Conservation (phyloP, 2,797 vertebrate genomes). For the Channallabes apus region DNA sequence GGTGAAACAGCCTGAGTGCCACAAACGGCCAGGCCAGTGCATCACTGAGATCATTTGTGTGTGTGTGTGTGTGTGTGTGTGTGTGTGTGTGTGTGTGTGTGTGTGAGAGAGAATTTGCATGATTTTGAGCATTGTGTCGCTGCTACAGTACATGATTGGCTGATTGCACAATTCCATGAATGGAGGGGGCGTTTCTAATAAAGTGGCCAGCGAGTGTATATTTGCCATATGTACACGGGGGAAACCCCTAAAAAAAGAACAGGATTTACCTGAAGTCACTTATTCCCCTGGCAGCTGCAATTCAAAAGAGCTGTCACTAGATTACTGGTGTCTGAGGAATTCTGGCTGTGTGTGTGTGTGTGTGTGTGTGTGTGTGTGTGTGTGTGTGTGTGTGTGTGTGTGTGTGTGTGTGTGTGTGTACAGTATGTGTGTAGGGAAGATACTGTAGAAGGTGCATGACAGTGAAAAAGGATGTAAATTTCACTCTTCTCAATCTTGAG, state of each 20-base stretch:
- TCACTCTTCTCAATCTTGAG: background rate
- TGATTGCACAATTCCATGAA: background rate
- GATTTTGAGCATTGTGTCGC: background rate
- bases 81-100: no score
- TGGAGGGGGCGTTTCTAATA: background rate
- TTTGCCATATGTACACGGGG: background rate
- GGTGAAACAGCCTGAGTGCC: background rate
- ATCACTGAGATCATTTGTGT: background rate
- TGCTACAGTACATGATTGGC: background rate
- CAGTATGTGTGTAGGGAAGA: conserved; percentile 49
- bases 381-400: no score
- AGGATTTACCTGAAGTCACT: conserved; percentile 10
- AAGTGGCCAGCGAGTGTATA: background rate
- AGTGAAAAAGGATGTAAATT: background rate
- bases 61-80: no score
- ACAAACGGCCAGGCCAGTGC: background rate
- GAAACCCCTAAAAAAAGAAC: background rate
- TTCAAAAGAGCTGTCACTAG: conserved; percentile 64
- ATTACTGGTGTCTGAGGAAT: conserved; percentile 55
- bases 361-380: conserved; percentile 12
- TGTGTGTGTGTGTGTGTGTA: no score
- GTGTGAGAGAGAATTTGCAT: background rate
- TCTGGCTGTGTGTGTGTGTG: conserved; percentile 51
- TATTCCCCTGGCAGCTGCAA: conserved; percentile 58
- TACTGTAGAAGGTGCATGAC: conserved; percentile 18